A percentile compares a stretch with the other conserved stretches of the same genome.
These are phyloP conservation scores for Cladopsammia gracilis DNA, from an alignment of 64 coral and sea anemone genomes.

Conservation along the genomic window DNA sequence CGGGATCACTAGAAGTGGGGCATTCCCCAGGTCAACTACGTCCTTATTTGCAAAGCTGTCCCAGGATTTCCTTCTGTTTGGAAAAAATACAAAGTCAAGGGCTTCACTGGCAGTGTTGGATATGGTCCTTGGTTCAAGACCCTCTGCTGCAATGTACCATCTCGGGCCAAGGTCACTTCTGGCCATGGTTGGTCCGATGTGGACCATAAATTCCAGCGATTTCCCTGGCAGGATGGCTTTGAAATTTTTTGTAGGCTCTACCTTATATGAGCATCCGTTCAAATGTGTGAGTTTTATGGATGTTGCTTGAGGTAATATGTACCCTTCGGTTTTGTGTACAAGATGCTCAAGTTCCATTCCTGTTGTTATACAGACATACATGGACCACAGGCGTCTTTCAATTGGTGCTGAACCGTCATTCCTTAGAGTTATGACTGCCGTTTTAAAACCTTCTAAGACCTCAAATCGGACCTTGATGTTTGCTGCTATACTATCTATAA, in stretches of 20 bases:
- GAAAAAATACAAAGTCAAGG: slow-evolving; percentile 51
- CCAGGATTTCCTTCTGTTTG: slow-evolving; percentile 1
- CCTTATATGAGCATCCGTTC: slow-evolving; percentile 65
- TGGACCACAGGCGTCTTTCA: slow-evolving; percentile 28
- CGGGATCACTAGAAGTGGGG: slow-evolving; percentile 5
- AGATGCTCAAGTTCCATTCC: slow-evolving; percentile 57
- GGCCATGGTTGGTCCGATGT: background rate
- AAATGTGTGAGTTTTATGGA: slow-evolving; percentile 67
- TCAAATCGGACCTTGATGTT: slow-evolving; percentile 72
- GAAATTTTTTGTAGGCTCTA: slow-evolving; percentile 62
- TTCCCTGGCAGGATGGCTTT: slow-evolving; percentile 43
- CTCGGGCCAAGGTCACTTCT: slow-evolving; percentile 39
- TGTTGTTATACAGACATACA: slow-evolving; percentile 49
- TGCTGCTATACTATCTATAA: slow-evolving; percentile 64
- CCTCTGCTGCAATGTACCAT: slow-evolving; percentile 67
- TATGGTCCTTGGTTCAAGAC: slow-evolving; percentile 46
- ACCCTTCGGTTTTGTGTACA: slow-evolving; percentile 33
- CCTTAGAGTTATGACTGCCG: slow-evolving; percentile 11
- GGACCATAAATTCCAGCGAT: slow-evolving; percentile 34
- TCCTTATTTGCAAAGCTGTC: slow-evolving; percentile 29
- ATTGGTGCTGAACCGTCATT: slow-evolving; percentile 41
- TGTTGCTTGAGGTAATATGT: slow-evolving; percentile 21
- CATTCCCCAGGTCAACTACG: background rate
- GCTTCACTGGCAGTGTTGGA: slow-evolving; percentile 64
- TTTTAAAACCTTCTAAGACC: slow-evolving; percentile 42